Base-by-base conservation (phyloP, 2,797 vertebrate species). In the Anguilla obscura region DNA sequence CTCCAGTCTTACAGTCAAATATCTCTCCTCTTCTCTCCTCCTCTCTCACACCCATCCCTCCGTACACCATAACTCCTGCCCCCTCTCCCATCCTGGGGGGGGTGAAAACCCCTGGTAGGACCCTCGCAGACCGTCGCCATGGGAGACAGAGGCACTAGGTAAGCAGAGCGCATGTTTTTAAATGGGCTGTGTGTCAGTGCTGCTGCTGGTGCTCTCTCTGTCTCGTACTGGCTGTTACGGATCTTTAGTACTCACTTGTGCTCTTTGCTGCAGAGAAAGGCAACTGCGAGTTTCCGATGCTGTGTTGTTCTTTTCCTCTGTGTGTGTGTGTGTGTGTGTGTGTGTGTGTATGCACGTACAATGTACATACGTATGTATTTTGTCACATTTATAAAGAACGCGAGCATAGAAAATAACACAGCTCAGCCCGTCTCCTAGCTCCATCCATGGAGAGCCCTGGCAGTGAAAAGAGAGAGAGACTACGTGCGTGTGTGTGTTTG, bases 141-240 rank as follows among this genome's bases (percentile, higher is more conserved):
- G 93, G 92, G 91, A 1, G 93, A 94, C 91, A 93, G 93, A 92
- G 93, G 93, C 86, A 94, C 93, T 71, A 91, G 93, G 93, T 93
- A 90, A 92, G 92, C 52, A n/a, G 21, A 63, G 60, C 27, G 48
- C 24, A 84, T 12, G 71, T 92, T 89, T 89, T 12, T 52, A 45
- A 58, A 86, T 79, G 60, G 24, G 60, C 50, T 86, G 84, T 88
- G 48, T 27, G 27, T 52, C 1, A 21, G 50, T 63, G 24, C 85
- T 88, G 36, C 27, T 82, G 1, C 36, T 7, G 10, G 50, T 52
- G 50, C 6, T 52, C 6, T 52, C 24, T 48, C 45, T 87, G 36
- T 21, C 1, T 4, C 24, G 33, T n/a, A 21, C 76, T 79, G 54
- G n/a, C 52, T 84, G 60, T 80, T 71, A 14, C 33, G 40, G 87